A percentile compares a stretch with the other conserved stretches of the same genome.
Conservation (phyloP, 2,797 vertebrate species). For the Protosalanx chinensis region DNA sequence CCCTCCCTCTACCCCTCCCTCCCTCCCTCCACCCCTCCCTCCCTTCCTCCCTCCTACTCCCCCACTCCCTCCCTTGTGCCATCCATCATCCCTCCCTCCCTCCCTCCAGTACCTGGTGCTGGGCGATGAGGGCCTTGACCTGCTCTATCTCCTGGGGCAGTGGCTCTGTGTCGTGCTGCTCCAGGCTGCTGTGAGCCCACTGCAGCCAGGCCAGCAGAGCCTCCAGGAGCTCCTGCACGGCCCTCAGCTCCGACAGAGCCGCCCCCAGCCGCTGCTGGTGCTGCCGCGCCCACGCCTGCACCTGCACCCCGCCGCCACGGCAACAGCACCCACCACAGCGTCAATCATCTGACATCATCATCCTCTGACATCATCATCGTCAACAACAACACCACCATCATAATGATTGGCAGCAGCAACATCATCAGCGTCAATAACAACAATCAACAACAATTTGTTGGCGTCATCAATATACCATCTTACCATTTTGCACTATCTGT, state of each 20-base stretch:
- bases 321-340: not conserved
- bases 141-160: slow-evolving; percentile 94
- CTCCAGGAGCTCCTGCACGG: slow-evolving; percentile 90
- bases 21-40: too few species aligned
- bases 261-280: slow-evolving; percentile 88
- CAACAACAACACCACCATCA: not conserved
- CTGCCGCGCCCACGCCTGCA: slow-evolving; percentile 94
- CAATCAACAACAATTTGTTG: not conserved
- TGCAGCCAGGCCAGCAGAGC: slow-evolving; percentile 91
- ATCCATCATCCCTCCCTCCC: not conserved
- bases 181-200: slow-evolving; percentile 92
- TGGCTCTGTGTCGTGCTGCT: slow-evolving; percentile 86
- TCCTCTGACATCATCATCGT: too few species aligned
- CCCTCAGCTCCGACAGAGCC: slow-evolving; percentile 84
- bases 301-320: slow-evolving; percentile 66
- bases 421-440: too few species aligned
- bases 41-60: not conserved
- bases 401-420: not conserved
- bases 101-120: slow-evolving; percentile 84
- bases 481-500: too few species aligned
- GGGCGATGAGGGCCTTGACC: slow-evolving; percentile 90
- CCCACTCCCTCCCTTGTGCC: too few species aligned
- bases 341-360: too few species aligned
- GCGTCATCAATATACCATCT: too few species aligned
- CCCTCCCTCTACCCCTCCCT: too few species aligned